Evolutionary conservation across 2,113 vertebrate genomes (phyloP), one percentile per base, ranked within the genome.

Genomic region (Channa argus): DNA sequence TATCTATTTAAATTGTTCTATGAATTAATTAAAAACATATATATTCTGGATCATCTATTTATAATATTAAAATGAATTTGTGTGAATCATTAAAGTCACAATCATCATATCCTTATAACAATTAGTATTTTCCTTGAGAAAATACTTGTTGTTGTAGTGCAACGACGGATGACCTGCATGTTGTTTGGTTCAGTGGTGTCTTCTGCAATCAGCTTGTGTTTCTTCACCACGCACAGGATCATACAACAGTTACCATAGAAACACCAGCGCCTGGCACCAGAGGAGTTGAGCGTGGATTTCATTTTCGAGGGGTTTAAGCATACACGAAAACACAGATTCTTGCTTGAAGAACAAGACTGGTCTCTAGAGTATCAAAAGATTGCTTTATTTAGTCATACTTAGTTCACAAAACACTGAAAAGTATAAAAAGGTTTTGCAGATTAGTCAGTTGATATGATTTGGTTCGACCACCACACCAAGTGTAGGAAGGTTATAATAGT

Each of bases 221-320:
- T 72, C 82, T 83, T 51, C 74, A 77, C 73, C 50, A 75, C 71
- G 75, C 63, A 15, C 67, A 65, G 74, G 74, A 84, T 85, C 86
- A 78, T 77, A 81, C 58, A 37, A 64, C 84, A 71, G 89, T 92
- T 92, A 64, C 90, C 89, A 92, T 93, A 78, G 92, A 81, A 91
- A 92, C 91, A 10, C 59, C 39, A 39, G 52, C 5, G 14, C 70
- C 76, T 63, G 58, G 74, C 66, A 84, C 79, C 71, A 65, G 81
- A 75, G 44, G 81, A 71, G 80, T 44, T 0, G 7, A 70, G 71
- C 69, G 56, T 8, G 58, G 60, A 72, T 70, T 77, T 83, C 53
- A 77, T 76, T 76, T 74, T 67, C 65, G 4, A 65, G 46, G 33
- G 77, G 72, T 81, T 85, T 53, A 53, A 59, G 69, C 66, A 54